These are phyloP conservation scores for Drosophila watanabei DNA, from an alignment of 1,140 invertebrate genomes.

Conservation along the genomic window DNA sequence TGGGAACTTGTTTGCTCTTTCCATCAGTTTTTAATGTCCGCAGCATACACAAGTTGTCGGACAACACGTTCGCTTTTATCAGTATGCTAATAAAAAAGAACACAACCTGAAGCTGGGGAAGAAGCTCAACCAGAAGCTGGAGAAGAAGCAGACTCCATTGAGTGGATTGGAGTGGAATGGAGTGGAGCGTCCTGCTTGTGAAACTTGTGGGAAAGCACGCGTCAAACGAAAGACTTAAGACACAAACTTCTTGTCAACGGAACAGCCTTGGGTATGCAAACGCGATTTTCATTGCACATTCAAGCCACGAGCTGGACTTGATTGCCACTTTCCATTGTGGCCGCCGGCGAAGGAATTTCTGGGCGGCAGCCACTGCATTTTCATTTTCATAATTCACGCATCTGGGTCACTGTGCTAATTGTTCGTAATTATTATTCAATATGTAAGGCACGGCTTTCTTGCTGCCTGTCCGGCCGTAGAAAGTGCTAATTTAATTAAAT, in stretches of 20 bases:
- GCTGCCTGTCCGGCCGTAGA: constrained; percentile 44
- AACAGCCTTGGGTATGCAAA: constrained; percentile 19
- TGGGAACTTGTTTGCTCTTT: constrained; percentile 75
- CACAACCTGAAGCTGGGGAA: constrained; percentile 21
- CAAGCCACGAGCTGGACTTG: constrained; percentile 18
- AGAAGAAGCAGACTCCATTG: background rate
- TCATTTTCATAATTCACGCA: constrained; percentile 63
- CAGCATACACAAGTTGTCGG: constrained; percentile 28
- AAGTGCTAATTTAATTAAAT: constrained; percentile 79
- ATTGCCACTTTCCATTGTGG: constrained; percentile 53
- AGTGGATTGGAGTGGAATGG: background rate
- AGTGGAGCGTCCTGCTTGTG: constrained; percentile 40
- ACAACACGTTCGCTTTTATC: constrained; percentile 68
- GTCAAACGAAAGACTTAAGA: constrained; percentile 61
- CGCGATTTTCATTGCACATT: constrained; percentile 50
- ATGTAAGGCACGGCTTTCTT: constrained; percentile 45
- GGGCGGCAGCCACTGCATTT: constrained; percentile 33
- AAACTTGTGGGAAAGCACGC: constrained; percentile 9
- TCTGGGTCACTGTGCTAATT: constrained; percentile 78
- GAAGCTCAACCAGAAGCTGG: constrained; percentile 16
- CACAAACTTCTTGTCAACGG: constrained; percentile 57
- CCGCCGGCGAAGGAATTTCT: constrained; percentile 30
- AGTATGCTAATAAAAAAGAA: constrained; percentile 67
- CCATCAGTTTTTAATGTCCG: constrained; percentile 52
- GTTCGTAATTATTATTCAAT: constrained; percentile 80